Evolutionary conservation across 2,888 invertebrate species (phyloP).

Genomic region (Romanomermis culicivorax): DNA sequence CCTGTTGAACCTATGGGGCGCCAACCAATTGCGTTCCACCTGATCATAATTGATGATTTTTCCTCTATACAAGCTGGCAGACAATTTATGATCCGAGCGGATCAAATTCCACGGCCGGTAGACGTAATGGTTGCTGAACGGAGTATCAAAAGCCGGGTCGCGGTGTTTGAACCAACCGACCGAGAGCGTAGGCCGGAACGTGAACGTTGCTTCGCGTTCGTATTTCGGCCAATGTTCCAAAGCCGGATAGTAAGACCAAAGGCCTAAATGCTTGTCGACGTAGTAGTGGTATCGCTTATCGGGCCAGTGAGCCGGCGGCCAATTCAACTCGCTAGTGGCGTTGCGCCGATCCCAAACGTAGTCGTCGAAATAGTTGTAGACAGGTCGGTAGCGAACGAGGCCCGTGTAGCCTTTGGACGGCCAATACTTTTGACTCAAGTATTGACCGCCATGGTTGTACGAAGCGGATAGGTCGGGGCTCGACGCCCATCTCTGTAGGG

Average conservation of each 20-base stretch:
- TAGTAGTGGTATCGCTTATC: slow-evolving; percentile 4
- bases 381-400: background rate
- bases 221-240: background rate
- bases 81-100: background rate
- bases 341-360: slow-evolving; percentile 8
- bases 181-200: background rate
- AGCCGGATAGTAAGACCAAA: slow-evolving; percentile 3
- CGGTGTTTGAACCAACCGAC: background rate
- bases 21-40: slow-evolving; percentile 7
- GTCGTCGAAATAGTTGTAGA: slow-evolving; percentile 4
- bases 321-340: slow-evolving; percentile 5
- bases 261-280: background rate
- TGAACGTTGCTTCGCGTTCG: background rate
- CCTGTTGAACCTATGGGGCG: background rate
- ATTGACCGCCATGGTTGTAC: background rate
- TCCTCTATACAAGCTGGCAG: background rate
- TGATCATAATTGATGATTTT: slow-evolving; percentile 3
- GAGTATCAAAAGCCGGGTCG: slow-evolving; percentile 2
- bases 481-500: background rate
- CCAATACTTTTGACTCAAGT: background rate
- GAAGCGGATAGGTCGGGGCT: background rate
- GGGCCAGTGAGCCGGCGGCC: slow-evolving; percentile 1
- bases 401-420: background rate
- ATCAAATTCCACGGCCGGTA: background rate
- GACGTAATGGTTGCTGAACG: background rate